Evolutionary conservation across 2,113 vertebrate genomes (phyloP), one percentile per base, ranked within the genome.

Genomic region (Corydoras maculifer): DNA sequence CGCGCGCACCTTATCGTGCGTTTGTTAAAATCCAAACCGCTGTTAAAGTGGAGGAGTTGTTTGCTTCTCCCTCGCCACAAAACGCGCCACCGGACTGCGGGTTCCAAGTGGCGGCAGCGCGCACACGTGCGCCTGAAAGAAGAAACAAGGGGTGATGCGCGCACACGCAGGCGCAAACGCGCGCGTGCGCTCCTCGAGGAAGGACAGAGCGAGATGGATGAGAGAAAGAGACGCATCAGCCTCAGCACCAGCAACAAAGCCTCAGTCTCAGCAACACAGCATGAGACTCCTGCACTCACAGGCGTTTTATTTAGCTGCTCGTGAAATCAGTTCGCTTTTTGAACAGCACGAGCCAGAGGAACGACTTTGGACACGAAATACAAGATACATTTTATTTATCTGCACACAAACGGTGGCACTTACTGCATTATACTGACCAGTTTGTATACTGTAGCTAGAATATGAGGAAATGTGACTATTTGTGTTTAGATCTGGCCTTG

Each of bases 141-240:
- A 43, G 35, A 43, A 43, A 43, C 35, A 43, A 2, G 35, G 35
- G 35, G 35, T 43, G 35, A 53, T 14, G 13, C 51, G 13, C 51
- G 1, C 51, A 7, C 51, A 53, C 51, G 13, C 51, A 53, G 10
- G 13, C 51, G 13, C 51, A 5, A 10, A n/a, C 54, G 14, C 54
- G 14, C 54, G 14, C 3, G 14, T n/a, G 12, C 59, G 12, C 68
- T 35, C 25, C 9, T 35, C 8, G 48, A 61, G 68, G 57, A 59
- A 59, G 43, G 58, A 51, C 32, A 32, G 67, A 59, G 59, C 71
- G 80, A 86, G 79, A 72, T 72, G 68, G 78, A 82, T 81, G 79
- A 60, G 67, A 78, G 83, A 35, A 60, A 57, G 68, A 69, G 43
- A 50, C 15, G 43, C 68, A 61, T 60, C 18, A 7, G 58, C 57